Evolutionary conservation across 2,888 invertebrate species (phyloP).

Genomic region (Diarsia brunnea): DNA sequence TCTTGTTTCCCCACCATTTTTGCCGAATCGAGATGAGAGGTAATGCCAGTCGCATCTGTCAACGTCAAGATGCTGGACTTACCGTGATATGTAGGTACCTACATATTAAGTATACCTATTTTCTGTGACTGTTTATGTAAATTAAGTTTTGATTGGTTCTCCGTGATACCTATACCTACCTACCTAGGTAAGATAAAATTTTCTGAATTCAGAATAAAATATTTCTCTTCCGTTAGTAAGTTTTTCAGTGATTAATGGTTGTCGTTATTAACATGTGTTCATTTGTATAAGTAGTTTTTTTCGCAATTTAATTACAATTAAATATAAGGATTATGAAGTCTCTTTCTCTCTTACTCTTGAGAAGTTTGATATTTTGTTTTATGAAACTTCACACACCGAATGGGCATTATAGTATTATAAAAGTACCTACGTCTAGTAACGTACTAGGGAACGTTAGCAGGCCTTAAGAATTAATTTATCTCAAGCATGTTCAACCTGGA

Average conservation of each 20-base stretch:
- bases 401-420: too few relatives aligned
- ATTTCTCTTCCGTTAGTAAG: background rate
- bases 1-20: constrained; percentile 78
- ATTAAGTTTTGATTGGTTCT: background rate
- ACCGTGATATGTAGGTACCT: constrained; percentile 34
- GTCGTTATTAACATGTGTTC: too few relatives aligned
- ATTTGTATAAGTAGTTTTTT: background rate
- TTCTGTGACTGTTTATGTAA: constrained; percentile 10
- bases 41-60: constrained; percentile 75
- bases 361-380: background rate
- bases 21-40: constrained; percentile 62
- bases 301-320: background rate
- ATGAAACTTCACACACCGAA: background rate
- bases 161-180: background rate
- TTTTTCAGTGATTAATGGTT: background rate
- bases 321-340: background rate
- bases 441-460: background rate
- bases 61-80: constrained; percentile 70
- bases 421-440: background rate
- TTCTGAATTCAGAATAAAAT: background rate
- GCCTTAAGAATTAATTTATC: background rate
- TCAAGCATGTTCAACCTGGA: background rate
- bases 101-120: constrained; percentile 13
- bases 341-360: background rate
- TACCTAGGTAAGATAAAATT: background rate